Evolutionary conservation across 2,113 vertebrate species (phyloP).

Genomic region (Eubucco bourcierii): DNA sequence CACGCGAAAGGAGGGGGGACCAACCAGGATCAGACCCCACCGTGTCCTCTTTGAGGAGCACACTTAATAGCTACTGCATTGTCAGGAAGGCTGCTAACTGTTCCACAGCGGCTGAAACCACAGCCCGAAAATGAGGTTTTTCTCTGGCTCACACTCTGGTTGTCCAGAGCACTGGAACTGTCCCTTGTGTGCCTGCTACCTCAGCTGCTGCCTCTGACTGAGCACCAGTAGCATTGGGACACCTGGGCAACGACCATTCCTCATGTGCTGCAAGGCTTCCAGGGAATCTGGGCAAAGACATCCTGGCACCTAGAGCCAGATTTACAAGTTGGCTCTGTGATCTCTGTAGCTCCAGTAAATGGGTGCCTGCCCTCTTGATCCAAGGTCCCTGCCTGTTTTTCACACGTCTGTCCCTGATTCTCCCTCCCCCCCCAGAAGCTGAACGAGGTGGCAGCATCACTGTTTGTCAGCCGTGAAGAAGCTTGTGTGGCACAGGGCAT

Average conservation of each 20-base stretch:
- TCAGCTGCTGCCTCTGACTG: background rate
- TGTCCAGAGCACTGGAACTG: background rate
- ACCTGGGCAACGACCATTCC: no score
- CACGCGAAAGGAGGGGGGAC: background rate
- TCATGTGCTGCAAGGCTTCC: rapidly evolving
- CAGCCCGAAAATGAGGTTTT: background rate
- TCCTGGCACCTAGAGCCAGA: background rate
- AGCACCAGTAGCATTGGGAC: background rate
- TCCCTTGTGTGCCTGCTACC: rapidly evolving
- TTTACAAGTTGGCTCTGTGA: rapidly evolving
- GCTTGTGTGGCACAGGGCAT: constrained; percentile 83
- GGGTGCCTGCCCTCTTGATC: background rate
- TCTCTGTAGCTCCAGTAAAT: background rate
- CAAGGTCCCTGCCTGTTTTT: background rate
- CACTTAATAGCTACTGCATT: rapidly evolving
- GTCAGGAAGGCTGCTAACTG: background rate
- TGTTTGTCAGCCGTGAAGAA: constrained; percentile 86
- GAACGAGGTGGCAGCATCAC: constrained; percentile 84
- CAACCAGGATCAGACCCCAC: rapidly evolving
- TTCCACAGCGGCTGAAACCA: rapidly evolving
- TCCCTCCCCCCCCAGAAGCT: constrained; percentile 77
- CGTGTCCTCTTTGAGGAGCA: background rate
- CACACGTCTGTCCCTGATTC: background rate
- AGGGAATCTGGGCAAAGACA: background rate
- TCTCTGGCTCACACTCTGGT: background rate